phyloP scores from a whole-genome alignment of 2,888 invertebrate species.

The Himalopsyche kuldschensis region DNA sequence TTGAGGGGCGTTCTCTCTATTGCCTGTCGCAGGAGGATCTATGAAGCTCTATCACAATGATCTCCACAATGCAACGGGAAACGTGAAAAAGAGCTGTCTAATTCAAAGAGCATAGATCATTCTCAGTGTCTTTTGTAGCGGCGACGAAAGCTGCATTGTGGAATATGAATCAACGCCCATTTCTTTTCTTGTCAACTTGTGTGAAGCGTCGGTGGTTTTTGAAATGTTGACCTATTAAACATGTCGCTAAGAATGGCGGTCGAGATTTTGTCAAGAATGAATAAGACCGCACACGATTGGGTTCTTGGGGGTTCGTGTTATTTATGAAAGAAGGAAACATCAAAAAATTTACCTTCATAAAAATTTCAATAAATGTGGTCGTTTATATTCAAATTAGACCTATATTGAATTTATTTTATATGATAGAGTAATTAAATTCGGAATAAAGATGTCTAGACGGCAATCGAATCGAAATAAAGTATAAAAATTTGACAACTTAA shows the following conservation, averaged over 20 bases:
- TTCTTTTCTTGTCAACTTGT: constrained; percentile 34
- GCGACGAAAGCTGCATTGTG: constrained; percentile 38
- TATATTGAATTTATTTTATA: background rate
- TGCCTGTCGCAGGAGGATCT: background rate
- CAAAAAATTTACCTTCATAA: background rate
- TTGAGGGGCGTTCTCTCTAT: background rate
- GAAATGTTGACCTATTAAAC: constrained; percentile 34
- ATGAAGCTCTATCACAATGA: background rate
- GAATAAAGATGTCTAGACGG: background rate
- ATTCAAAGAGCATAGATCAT: constrained; percentile 39
- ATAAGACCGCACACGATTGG: constrained; percentile 37
- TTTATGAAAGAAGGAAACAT: background rate
- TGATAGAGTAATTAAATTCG: background rate
- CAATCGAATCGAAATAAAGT: background rate
- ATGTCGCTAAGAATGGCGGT: constrained; percentile 25
- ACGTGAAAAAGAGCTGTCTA: constrained; percentile 36
- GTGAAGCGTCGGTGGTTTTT: constrained; percentile 25
- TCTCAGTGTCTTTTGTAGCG: constrained; percentile 32
- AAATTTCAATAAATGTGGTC: background rate
- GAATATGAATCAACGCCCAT: constrained; percentile 39
- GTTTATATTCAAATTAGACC: background rate
- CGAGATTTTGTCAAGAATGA: constrained; percentile 23
- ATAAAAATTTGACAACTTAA: background rate
- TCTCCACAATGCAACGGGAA: constrained; percentile 22
- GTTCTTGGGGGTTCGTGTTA: constrained; percentile 14